Conservation (phyloP, 2,113 vertebrate genomes). For the Mesitornis unicolor region DNA sequence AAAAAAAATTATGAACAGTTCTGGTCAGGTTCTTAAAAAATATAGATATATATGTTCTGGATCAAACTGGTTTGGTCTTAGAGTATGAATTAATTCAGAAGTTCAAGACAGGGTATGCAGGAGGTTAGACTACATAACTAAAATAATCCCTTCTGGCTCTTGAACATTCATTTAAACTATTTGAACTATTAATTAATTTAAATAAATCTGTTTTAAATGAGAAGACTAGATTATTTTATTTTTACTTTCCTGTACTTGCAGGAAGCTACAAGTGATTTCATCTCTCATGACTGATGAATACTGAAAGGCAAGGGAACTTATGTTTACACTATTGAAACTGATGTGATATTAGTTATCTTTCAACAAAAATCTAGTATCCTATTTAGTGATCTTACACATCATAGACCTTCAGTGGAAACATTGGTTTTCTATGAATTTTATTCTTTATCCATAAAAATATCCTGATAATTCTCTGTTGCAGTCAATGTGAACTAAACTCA, state of each 20-base stretch:
- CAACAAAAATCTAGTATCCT: background rate
- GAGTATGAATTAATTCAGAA: background rate
- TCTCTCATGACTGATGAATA: background rate
- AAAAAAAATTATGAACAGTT: background rate
- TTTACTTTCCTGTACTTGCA: background rate
- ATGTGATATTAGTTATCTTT: background rate
- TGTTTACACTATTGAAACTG: background rate
- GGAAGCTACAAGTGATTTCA: background rate
- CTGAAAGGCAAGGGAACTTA: background rate
- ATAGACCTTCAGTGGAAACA: background rate
- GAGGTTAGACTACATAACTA: background rate
- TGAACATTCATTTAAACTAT: no score
- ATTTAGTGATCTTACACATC: background rate
- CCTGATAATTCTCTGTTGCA: background rate
- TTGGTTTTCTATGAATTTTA: background rate
- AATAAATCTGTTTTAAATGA: background rate
- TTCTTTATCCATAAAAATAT: background rate
- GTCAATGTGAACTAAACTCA: background rate
- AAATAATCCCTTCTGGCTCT: background rate
- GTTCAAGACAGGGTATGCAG: background rate
- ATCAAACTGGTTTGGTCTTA: background rate
- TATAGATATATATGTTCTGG: background rate
- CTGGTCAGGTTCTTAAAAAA: background rate
- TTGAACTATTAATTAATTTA: background rate
- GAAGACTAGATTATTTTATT: background rate